Base-by-base conservation (phyloP, 2,888 invertebrate genomes). In the Chrysotoxum bicinctum region DNA sequence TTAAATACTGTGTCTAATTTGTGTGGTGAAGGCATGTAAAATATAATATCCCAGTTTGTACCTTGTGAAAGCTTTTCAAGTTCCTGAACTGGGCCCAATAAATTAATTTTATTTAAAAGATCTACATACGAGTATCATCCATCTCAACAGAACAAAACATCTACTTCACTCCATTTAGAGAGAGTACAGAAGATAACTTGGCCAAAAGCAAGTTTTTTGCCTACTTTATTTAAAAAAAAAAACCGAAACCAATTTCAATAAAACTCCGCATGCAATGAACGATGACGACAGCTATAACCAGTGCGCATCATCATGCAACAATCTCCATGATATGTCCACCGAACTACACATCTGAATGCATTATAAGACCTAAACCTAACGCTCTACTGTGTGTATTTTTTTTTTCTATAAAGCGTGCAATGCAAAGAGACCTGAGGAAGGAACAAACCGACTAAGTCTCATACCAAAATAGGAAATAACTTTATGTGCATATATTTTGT, bases 401-500 rank as follows among this genome's bases (percentile, higher is more conserved):
- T 23, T 50, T 21, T 14, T 1, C 3, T 35, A 8, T 5, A 32
- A 45, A 14, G 30, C 19, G 14, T n/a, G 4, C 66, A 66, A 75
- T 80, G 80, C 69, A 69, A 69, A 69, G 52, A 76, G 50, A 50
- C 58, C 35, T 58, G 14, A 76, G 70, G 56, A 60, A 58, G 37
- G n/a, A 50, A 50, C 7, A 43, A 56, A 40, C 30, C 52, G 14
- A 26, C 21, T 35, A 30, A 40, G 3, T 9, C 74, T 45, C 76
- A 77, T 82, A 43, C 76, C 81, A 60, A 64, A 85, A 85, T 85
- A 85, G 85, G 85, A 85, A 85, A 81, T 81, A 85, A 85, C 85
- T 81, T 85, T 81, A 85, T 85, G 85, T 81, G 85, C 81, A 85
- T 85, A 85, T 77, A 85, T 85, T 85, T 85, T 73, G 76, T 69